Conservation (phyloP, 2,113 vertebrate species). For the Chaetura pelagica region DNA sequence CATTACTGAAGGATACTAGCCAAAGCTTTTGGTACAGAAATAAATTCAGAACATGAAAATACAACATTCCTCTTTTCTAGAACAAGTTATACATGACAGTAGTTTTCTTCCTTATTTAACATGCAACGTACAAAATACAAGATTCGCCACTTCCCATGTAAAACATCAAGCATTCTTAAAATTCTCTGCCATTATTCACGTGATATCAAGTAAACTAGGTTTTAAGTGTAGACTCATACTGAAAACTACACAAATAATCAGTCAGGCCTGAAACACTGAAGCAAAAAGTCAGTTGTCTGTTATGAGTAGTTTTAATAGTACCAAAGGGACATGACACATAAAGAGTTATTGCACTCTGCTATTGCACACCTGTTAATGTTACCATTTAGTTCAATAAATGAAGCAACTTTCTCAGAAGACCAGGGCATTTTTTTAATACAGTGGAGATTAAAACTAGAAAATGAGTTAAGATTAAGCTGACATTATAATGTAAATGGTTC, state of each 20-base stretch:
- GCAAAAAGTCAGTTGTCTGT: not conserved
- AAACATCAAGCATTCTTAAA: not conserved
- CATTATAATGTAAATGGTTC: not conserved
- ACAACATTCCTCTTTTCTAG: not conserved
- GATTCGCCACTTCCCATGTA: not conserved
- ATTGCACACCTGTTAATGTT: not conserved
- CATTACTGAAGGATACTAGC: conserved; percentile 9
- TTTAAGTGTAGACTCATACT: not conserved
- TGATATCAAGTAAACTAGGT: not conserved
- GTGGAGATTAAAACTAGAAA: not conserved
- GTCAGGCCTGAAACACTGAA: not conserved
- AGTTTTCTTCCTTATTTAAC: not conserved
- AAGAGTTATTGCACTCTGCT: not conserved
- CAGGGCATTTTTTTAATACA: not conserved
- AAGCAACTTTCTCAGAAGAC: not conserved
- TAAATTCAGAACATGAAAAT: not conserved
- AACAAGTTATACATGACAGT: not conserved
- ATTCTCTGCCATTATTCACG: not conserved
- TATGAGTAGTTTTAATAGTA: not conserved
- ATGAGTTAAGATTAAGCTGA: not conserved
- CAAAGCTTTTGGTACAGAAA: not conserved
- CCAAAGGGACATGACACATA: not conserved
- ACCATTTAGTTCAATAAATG: not conserved
- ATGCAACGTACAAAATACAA: not conserved
- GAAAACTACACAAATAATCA: not conserved